A percentile compares a stretch with the other conserved stretches of the same genome.
phyloP scores from a whole-genome alignment of 2,113 vertebrate genomes.

The Hippoglossus stenolepis region DNA sequence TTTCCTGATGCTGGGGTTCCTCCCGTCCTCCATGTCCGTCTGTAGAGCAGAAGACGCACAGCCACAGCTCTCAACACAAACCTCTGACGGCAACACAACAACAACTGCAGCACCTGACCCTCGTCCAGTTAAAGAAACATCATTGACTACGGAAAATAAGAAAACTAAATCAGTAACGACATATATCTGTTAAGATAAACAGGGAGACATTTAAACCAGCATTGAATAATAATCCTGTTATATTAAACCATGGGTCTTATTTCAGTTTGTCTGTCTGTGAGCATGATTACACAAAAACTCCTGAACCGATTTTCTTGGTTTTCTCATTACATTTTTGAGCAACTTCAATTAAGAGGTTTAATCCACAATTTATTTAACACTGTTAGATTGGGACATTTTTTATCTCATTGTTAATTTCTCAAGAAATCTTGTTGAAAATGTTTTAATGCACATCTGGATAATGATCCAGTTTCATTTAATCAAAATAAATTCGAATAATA shows the following conservation, averaged over 20 bases:
- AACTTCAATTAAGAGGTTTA: too few relatives aligned
- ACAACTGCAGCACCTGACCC: slow-evolving; percentile 40
- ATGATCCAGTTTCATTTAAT: too few relatives aligned
- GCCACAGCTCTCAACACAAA: slow-evolving; percentile 84
- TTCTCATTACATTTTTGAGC: too few relatives aligned
- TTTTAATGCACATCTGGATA: too few relatives aligned
- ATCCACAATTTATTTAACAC: too few relatives aligned
- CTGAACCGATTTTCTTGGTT: too few relatives aligned
- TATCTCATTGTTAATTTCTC: too few relatives aligned
- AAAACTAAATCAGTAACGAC: not conserved
- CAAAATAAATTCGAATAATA: too few relatives aligned
- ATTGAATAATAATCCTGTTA: not conserved
- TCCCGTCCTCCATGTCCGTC: slow-evolving; percentile 93
- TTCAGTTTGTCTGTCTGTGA: not conserved
- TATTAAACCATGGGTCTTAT: not conserved
- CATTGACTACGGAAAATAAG: not conserved
- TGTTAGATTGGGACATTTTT: too few relatives aligned
- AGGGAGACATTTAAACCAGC: not conserved
- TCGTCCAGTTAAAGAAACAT: not conserved
- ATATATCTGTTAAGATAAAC: not conserved
- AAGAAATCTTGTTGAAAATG: too few relatives aligned
- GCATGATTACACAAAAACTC: too few relatives aligned
- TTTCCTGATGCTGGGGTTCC: slow-evolving; percentile 99
- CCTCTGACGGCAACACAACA: slow-evolving; percentile 33
- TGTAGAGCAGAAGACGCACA: slow-evolving; percentile 95